phyloP scores from a whole-genome alignment of 2,113 vertebrate species.

The Gallinago paraguaiae region DNA sequence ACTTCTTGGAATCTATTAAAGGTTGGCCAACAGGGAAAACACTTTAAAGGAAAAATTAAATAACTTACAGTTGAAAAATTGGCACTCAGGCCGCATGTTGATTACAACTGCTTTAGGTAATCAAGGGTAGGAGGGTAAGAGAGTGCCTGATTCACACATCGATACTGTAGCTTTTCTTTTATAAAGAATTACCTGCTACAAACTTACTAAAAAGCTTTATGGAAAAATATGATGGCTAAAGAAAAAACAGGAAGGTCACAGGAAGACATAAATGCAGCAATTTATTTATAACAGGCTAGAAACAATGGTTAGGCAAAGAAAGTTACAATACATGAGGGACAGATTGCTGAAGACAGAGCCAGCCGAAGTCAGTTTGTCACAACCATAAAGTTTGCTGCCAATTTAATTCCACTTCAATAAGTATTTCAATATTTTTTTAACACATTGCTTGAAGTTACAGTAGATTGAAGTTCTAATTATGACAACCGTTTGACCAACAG shows the following conservation, averaged over 20 bases:
- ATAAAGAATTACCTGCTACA: background rate
- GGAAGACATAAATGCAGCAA: conserved; percentile 13
- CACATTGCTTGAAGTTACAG: background rate
- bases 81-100: background rate
- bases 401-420: background rate
- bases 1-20: background rate
- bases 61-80: background rate
- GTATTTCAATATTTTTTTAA: background rate
- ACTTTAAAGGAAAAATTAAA: background rate
- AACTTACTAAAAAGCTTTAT: background rate
- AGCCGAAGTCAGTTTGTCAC: conserved; percentile 10
- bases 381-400: background rate
- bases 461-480: background rate
- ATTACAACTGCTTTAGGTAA: background rate
- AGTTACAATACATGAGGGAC: background rate
- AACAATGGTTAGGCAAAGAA: conserved; percentile 49
- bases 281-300: conserved; percentile 42
- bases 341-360: conserved; percentile 42
- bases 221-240: background rate
- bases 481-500: background rate
- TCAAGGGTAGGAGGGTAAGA: background rate
- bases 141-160: background rate
- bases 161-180: background rate
- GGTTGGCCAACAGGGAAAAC: background rate
- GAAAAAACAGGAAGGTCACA: conserved; percentile 38